Conservation (phyloP, 1,140 invertebrate genomes). For the Drosophila dunni region DNA sequence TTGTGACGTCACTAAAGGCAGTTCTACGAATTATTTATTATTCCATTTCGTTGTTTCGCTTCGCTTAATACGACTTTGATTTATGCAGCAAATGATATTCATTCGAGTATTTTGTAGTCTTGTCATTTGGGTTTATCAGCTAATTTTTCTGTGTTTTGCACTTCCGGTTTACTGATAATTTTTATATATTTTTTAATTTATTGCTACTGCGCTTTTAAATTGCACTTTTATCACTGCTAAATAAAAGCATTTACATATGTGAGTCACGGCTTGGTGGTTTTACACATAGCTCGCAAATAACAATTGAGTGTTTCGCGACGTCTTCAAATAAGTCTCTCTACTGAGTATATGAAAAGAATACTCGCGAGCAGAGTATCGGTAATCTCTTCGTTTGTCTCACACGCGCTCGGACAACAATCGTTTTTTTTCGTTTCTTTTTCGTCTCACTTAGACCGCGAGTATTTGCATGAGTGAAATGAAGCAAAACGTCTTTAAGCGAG, state of each 20-base stretch:
- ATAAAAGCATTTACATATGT: neutral
- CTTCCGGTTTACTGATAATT: constrained; percentile 47
- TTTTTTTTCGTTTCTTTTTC: too few species aligned
- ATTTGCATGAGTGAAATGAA: too few species aligned
- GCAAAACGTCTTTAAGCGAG: too few species aligned
- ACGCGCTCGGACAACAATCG: too few species aligned
- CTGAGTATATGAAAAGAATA: too few species aligned
- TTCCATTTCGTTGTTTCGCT: constrained; percentile 31
- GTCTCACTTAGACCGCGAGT: too few species aligned
- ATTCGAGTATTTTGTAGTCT: constrained; percentile 1
- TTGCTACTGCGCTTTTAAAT: constrained; percentile 42
- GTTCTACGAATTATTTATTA: constrained; percentile 29
- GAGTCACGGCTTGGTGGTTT: constrained; percentile 10
- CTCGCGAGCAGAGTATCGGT: too few species aligned
- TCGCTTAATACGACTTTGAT: constrained; percentile 45
- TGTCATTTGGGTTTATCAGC: constrained; percentile 35
- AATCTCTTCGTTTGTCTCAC: too few species aligned
- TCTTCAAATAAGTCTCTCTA: too few species aligned
- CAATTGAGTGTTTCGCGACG: too few species aligned
- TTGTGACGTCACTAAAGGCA: constrained; percentile 43
- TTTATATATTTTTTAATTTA: constrained; percentile 14
- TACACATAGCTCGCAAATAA: too few species aligned
- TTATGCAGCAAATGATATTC: constrained; percentile 24
- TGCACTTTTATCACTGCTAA: constrained; percentile 19
- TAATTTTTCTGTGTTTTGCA: constrained; percentile 47